These are phyloP conservation scores for Vandiemenella viatica DNA, from an alignment of 2,888 invertebrate genomes.

Conservation along the genomic window DNA sequence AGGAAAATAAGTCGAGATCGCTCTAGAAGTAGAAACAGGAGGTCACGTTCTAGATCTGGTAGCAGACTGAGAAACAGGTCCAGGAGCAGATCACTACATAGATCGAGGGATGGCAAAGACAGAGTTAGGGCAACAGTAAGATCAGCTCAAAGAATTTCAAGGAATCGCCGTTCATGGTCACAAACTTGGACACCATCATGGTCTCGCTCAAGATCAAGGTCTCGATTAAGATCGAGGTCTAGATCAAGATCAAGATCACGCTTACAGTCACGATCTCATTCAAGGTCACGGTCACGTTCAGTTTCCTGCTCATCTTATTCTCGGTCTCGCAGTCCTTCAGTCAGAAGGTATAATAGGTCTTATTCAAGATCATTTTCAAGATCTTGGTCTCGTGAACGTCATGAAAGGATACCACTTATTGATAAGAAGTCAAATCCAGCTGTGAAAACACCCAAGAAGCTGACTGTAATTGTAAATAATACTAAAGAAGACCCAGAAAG, in stretches of 20 bases:
- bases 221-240: no score
- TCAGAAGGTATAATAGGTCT: constrained; percentile 14
- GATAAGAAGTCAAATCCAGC: constrained; percentile 7
- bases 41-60: constrained; percentile 24
- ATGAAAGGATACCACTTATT: constrained; percentile 11
- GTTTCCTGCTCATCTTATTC: constrained; percentile 12
- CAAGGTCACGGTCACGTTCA: constrained; percentile 38
- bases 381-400: constrained; percentile 19
- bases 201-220: constrained; percentile 33
- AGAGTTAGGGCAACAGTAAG: constrained; percentile 17
- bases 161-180: constrained; percentile 11
- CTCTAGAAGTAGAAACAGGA: constrained; percentile 23
- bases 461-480: constrained; percentile 43
- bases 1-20: constrained; percentile 17
- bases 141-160: constrained; percentile 3
- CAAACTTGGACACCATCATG: constrained; percentile 36
- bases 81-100: constrained; percentile 23
- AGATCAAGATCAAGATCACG: constrained; percentile 11
- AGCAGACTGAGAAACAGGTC: constrained; percentile 24
- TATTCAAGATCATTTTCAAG: constrained; percentile 17
- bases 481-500: constrained; percentile 32
- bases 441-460: constrained; percentile 31
- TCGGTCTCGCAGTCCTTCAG: constrained; percentile 9
- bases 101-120: constrained; percentile 21
- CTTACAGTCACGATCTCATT: constrained; percentile 39